Conservation (phyloP, 2,888 invertebrate genomes). For the Anarsia innoxiella region DNA sequence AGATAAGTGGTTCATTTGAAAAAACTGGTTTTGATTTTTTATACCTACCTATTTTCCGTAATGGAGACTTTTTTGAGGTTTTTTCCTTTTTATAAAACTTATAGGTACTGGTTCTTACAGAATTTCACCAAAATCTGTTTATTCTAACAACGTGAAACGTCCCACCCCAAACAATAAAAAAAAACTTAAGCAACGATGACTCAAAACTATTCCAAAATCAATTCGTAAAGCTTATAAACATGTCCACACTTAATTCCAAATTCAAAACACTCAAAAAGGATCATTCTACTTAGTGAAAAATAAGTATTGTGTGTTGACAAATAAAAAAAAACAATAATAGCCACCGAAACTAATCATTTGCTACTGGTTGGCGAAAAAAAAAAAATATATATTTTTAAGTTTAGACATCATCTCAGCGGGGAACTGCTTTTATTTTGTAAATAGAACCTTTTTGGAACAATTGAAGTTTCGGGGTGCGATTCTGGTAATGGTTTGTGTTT, state of each 20-base stretch:
- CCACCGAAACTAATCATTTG: slow-evolving; percentile 68
- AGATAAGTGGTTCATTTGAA: not conserved
- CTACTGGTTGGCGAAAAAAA: no score
- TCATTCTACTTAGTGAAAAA: no score
- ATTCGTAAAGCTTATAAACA: not conserved
- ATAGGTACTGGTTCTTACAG: not conserved
- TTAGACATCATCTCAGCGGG: slow-evolving; percentile 47
- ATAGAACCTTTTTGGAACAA: slow-evolving; percentile 55
- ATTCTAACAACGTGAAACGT: not conserved
- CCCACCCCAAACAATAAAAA: not conserved
- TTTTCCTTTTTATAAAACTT: not conserved
- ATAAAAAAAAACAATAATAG: slow-evolving; percentile 26
- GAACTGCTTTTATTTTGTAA: slow-evolving; percentile 35
- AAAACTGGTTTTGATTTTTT: not conserved
- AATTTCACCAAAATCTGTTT: not conserved
- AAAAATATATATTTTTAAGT: no score
- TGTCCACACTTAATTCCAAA: not conserved
- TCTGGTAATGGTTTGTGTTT: not conserved
- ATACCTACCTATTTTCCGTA: not conserved
- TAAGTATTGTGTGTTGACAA: not conserved
- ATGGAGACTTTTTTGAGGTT: not conserved
- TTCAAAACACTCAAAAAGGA: no score
- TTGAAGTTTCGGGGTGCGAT: slow-evolving; percentile 35
- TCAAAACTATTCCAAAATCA: not conserved
- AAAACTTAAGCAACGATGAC: no score